These are phyloP conservation scores for Megalops cyprinoides DNA, from an alignment of 2,797 vertebrate species.

Conservation along the genomic window DNA sequence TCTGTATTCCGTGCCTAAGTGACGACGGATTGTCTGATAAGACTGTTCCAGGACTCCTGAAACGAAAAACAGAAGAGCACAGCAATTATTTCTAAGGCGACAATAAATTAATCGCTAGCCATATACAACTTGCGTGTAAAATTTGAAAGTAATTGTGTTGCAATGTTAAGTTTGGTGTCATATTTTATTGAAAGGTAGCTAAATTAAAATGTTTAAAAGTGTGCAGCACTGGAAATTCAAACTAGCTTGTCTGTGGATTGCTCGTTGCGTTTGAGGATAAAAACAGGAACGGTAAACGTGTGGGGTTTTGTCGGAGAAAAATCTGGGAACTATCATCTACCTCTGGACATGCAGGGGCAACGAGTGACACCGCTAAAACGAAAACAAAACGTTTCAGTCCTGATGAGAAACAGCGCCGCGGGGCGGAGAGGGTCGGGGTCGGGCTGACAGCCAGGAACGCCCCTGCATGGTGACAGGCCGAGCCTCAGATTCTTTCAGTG, in stretches of 20 bases:
- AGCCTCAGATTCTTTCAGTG: conserved; percentile 72
- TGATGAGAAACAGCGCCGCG: conserved; percentile 16
- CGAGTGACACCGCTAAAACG: background rate
- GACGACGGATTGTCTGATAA: too few species aligned
- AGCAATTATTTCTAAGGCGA: background rate
- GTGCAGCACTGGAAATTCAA: background rate
- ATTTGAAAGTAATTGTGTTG: background rate
- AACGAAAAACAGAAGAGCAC: too few species aligned
- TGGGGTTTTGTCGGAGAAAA: background rate
- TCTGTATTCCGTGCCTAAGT: background rate
- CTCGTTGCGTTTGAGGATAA: background rate
- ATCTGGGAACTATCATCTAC: background rate
- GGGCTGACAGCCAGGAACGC: conserved; percentile 62
- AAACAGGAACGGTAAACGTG: background rate
- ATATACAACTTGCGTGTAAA: background rate
- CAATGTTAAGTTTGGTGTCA: background rate
- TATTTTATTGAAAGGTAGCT: background rate
- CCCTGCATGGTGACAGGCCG: conserved; percentile 63
- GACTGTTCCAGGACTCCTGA: too few species aligned
- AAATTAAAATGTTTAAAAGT: background rate
- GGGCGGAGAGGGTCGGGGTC: conserved; percentile 39
- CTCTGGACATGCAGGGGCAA: conserved; percentile 2
- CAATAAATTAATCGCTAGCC: background rate
- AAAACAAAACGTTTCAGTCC: conserved; percentile 6
- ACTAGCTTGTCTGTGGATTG: too few species aligned